phyloP scores from a whole-genome alignment of 2,113 vertebrate species.

The Datnioides undecimradiatus region DNA sequence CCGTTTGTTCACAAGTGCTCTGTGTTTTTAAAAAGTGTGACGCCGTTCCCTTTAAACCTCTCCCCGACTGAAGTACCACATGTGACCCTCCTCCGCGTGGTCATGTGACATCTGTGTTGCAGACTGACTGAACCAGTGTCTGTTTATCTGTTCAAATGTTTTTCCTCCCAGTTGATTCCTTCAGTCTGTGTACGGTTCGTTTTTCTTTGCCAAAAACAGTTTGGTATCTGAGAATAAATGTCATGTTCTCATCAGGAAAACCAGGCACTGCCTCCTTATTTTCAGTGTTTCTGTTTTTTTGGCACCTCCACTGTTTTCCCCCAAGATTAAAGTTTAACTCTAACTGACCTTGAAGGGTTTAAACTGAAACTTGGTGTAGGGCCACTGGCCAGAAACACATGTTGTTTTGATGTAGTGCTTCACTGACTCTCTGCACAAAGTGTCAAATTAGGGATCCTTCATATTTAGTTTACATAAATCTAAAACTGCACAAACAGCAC shows the following conservation, averaged over 20 bases:
- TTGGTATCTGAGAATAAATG: constrained; percentile 64
- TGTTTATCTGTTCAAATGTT: not conserved
- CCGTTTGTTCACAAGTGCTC: constrained; percentile 16
- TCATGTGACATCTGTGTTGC: not conserved
- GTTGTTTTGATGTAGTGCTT: too few relatives aligned
- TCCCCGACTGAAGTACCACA: constrained; percentile 17
- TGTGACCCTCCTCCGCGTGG: not conserved
- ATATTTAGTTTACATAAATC: too few relatives aligned
- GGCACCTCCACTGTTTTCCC: too few relatives aligned
- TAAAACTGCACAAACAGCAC: too few relatives aligned
- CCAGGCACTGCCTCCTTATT: not conserved
- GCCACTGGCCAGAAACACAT: too few relatives aligned
- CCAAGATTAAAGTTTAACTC: too few relatives aligned
- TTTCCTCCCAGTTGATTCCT: not conserved
- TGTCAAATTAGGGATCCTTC: too few relatives aligned
- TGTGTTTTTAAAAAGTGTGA: constrained; percentile 45
- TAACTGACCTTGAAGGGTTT: too few relatives aligned
- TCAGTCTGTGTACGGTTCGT: constrained; percentile 10
- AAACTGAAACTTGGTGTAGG: too few relatives aligned
- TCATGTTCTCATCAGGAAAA: constrained; percentile 33
- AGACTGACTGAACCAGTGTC: not conserved
- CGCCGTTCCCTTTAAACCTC: constrained; percentile 32
- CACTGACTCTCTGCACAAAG: too few relatives aligned
- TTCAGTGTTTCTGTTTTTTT: not conserved
- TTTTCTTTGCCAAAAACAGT: constrained; percentile 13